phyloP scores from a whole-genome alignment of 30 jellyfish, hydroid and myxozoan genomes.

The Hydractinia symbiolongicarpus region DNA sequence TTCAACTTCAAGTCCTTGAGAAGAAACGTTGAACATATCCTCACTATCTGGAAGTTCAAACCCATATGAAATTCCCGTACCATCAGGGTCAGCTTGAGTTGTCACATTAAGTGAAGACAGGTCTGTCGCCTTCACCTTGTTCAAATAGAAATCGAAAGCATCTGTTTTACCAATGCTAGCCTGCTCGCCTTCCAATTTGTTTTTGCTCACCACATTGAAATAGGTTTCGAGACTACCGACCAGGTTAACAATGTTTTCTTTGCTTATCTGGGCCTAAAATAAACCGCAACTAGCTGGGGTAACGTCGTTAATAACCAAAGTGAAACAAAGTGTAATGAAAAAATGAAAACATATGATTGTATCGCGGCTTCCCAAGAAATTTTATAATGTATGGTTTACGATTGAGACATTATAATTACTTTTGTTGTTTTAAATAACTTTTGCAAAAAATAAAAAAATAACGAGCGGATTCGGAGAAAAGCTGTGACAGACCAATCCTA shows the following conservation, averaged over 20 bases:
- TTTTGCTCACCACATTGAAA: background rate
- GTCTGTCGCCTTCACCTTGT: background rate
- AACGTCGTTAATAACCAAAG: no score
- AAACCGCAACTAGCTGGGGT: no score
- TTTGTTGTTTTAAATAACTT: no score
- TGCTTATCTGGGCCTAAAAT: conserved; percentile 42
- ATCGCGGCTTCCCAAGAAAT: no score
- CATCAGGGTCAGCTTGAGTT: background rate
- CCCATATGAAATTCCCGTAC: background rate
- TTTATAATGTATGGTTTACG: no score
- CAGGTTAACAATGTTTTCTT: conserved; percentile 12
- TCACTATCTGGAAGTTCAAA: conserved; percentile 12
- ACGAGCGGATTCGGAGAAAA: no score
- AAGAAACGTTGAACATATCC: conserved; percentile 1
- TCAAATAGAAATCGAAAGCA: background rate
- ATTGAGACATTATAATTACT: no score
- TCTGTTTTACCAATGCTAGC: conserved; percentile 14
- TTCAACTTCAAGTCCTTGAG: background rate
- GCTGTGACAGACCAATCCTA: no score
- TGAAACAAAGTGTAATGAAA: no score
- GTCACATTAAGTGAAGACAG: background rate
- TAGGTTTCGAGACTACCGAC: background rate
- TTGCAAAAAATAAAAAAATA: no score
- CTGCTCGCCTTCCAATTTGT: conserved; percentile 11
- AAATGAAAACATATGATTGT: no score